Conservation (phyloP, 2,888 invertebrate genomes). For the Leptinotarsa tumamoca region DNA sequence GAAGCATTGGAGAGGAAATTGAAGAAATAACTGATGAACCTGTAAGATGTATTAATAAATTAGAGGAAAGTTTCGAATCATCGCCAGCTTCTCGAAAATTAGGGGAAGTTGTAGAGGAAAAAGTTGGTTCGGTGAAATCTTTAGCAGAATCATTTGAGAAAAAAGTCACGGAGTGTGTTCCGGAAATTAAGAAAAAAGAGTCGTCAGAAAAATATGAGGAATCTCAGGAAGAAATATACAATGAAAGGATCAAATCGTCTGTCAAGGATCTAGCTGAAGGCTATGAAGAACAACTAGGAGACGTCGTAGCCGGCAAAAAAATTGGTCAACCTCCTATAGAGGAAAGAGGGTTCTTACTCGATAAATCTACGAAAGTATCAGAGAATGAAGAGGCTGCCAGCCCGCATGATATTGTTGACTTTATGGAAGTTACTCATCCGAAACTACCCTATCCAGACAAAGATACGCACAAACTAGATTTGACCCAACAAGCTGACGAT, state of each 20-base stretch:
- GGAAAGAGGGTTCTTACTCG: conserved; percentile 39
- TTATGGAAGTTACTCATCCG: conserved; percentile 45
- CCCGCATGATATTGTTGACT: conserved; percentile 48
- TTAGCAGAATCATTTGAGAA: conserved; percentile 50
- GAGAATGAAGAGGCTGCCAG: conserved; percentile 29
- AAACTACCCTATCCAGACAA: conserved; percentile 21
- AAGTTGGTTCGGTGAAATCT: conserved; percentile 43
- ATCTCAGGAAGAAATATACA: conserved; percentile 26
- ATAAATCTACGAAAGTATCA: conserved; percentile 31
- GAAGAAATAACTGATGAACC: conserved; percentile 48
- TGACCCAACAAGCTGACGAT: conserved; percentile 51
- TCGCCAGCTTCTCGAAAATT: conserved; percentile 32
- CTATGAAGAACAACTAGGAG: conserved; percentile 52
- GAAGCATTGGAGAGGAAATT: conserved; percentile 45
- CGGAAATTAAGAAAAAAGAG: neutral
- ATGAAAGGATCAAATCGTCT: conserved; percentile 47
- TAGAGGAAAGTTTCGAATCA: conserved; percentile 39
- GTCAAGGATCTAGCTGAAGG: conserved; percentile 56
- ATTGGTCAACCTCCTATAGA: conserved; percentile 40
- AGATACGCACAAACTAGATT: conserved; percentile 50
- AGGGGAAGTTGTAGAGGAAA: conserved; percentile 27
- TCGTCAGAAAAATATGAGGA: neutral
- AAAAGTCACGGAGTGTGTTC: conserved; percentile 20
- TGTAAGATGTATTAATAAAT: conserved; percentile 33
- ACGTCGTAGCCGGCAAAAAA: conserved; percentile 51